Evolutionary conservation across 2,797 vertebrate genomes (phyloP).

Genomic region (Ctenochaetus hawaiiensis): DNA sequence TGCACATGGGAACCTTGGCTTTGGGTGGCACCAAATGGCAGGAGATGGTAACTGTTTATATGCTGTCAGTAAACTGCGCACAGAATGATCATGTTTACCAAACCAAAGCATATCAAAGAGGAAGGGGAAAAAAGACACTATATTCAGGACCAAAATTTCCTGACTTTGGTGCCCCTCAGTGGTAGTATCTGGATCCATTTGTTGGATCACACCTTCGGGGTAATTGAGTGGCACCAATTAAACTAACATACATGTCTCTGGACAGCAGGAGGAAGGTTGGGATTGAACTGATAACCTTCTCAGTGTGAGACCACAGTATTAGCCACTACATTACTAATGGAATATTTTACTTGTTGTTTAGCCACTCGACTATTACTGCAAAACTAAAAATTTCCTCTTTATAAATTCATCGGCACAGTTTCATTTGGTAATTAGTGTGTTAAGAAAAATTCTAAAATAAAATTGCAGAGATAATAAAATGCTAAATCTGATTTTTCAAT

Average conservation of each 20-base stretch:
- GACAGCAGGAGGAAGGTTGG: too few species aligned
- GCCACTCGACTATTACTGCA: neutral
- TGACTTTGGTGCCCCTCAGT: neutral
- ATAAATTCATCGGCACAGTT: neutral
- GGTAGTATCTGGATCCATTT: neutral
- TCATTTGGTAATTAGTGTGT: neutral
- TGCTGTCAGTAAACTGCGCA: constrained; percentile 7
- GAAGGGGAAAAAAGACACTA: neutral
- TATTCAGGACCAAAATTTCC: neutral
- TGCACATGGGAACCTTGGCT: constrained; percentile 35
- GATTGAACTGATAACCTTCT: too few species aligned
- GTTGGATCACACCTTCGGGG: too few species aligned
- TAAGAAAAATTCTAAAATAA: neutral
- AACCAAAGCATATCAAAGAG: neutral
- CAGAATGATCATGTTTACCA: constrained; percentile 21
- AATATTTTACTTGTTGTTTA: neutral
- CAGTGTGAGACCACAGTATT: too few species aligned
- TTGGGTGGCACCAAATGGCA: constrained; percentile 44
- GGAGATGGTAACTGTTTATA: constrained; percentile 27
- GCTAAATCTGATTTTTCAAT: neutral
- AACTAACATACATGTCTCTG: too few species aligned
- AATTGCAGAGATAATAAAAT: neutral
- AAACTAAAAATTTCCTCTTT: neutral
- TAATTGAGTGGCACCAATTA: too few species aligned
- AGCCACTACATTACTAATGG: neutral